phyloP scores from a whole-genome alignment of 2,113 vertebrate species.

The Pelecanus crispus region DNA sequence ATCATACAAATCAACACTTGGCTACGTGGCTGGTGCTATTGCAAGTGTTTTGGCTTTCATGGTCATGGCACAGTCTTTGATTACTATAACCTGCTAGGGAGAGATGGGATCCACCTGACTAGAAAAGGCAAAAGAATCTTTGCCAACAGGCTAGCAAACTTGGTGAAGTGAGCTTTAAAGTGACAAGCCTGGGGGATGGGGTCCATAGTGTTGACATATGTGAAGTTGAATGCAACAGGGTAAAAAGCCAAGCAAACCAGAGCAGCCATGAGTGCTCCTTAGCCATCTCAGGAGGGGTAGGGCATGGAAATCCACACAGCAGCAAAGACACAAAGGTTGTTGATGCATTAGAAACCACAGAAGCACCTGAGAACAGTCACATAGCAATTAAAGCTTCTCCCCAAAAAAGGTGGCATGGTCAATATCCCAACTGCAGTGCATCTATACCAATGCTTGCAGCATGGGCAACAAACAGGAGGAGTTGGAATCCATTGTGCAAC shows the following conservation, averaged over 20 bases:
- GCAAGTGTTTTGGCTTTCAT: neutral
- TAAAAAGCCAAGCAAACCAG: neutral
- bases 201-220: neutral
- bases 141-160: neutral
- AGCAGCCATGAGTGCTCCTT: neutral
- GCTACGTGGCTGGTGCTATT: neutral
- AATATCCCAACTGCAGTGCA: neutral
- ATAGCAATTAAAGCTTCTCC: neutral
- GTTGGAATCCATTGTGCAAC: neutral
- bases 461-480: neutral
- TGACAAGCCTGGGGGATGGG: neutral
- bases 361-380: neutral
- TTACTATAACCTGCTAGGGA: neutral
- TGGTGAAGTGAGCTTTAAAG: neutral
- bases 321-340: neutral
- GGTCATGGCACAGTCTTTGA: neutral
- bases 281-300: neutral
- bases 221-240: neutral
- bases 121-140: neutral
- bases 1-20: neutral
- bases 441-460: neutral
- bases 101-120: neutral
- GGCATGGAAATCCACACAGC: accelerated
- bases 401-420: too few relatives aligned
- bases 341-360: neutral